Evolutionary conservation across 1,140 invertebrate species (phyloP), one percentile per base, ranked within the genome.

Genomic region (Drosophila oshimai): DNA sequence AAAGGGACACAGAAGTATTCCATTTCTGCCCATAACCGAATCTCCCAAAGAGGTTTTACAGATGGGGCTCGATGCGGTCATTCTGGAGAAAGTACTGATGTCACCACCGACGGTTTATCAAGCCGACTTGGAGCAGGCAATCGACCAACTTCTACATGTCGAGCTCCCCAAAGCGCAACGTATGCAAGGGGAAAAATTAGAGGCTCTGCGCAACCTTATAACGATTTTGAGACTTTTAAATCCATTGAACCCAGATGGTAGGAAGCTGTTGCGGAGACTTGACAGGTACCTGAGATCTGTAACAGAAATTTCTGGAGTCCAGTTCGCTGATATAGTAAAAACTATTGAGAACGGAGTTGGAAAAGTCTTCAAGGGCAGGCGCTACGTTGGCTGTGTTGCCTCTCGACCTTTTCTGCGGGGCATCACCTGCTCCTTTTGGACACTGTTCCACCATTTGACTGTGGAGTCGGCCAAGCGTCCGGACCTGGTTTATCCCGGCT

Each of bases 381-480:
- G 72, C 0, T 54, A 55, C 42, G 53, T 77, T 1, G 95, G 94
- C 12, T 99, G 98, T 89, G 93, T 93, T 80, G 42, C 39, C 3
- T 70, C 75, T 5, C 90, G 92, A 22, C 90, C 94, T 1, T 92
- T 93, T 33, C 94, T 92, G 54, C 93, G 98, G 41, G 97, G 98
- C 4, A 99, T 98, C 91, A 96, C 98, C 1, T 98, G 64, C 92
- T 95, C 96, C 1, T 91, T 99, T 13, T 99, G 98, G 98, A 96
- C 94, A 24, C 92, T 98, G 62, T 99, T 99, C 89, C 98, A 99
- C 89, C 96, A 95, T 42, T 90, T 99, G 2, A 98, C 96, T 9
- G 96, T 98, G 0, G 95, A 95, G 89, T 94, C 95, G 45, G 93
- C 94, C 1, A 88, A 89, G 93, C 94, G 2, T 74, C 87, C 15